These are phyloP conservation scores for Enteromius afrohamiltoni DNA, from an alignment of 2,797 vertebrate species.

Conservation along the genomic window DNA sequence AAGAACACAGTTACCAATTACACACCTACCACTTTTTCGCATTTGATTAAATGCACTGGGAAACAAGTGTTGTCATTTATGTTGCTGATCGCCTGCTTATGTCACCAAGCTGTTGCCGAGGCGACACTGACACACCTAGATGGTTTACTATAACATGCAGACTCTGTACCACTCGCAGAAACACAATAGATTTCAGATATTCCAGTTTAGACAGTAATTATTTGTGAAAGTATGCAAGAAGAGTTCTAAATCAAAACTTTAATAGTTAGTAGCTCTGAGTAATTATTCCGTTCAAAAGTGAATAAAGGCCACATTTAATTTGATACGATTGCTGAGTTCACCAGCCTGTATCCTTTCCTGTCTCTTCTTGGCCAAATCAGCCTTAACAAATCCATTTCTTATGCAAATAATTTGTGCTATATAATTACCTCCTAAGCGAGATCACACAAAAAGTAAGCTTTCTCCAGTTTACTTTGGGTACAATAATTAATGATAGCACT, in stretches of 20 bases:
- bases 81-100: neutral
- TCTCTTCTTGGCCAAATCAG: conserved; percentile 38
- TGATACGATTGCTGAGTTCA: conserved; percentile 15
- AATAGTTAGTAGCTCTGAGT: conserved; percentile 18
- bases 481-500: conserved; percentile 2
- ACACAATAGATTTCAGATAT: conserved; percentile 6
- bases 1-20: neutral
- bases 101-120: neutral
- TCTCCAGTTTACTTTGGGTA: neutral
- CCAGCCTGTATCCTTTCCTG: conserved; percentile 29
- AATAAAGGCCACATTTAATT: conserved; percentile 35
- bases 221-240: neutral
- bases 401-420: conserved; percentile 31
- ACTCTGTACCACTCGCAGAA: neutral
- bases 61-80: conserved; percentile 1
- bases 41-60: neutral
- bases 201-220: neutral
- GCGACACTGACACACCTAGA: neutral
- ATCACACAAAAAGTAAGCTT: conserved; percentile 24
- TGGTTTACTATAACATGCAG: neutral
- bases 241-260: conserved; percentile 22
- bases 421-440: conserved; percentile 20
- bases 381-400: conserved; percentile 38
- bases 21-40: neutral
- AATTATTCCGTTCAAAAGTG: conserved; percentile 11